These are phyloP conservation scores for Pseudolaguvia tuberculata DNA, from an alignment of 2,113 vertebrate genomes.

Conservation along the genomic window DNA sequence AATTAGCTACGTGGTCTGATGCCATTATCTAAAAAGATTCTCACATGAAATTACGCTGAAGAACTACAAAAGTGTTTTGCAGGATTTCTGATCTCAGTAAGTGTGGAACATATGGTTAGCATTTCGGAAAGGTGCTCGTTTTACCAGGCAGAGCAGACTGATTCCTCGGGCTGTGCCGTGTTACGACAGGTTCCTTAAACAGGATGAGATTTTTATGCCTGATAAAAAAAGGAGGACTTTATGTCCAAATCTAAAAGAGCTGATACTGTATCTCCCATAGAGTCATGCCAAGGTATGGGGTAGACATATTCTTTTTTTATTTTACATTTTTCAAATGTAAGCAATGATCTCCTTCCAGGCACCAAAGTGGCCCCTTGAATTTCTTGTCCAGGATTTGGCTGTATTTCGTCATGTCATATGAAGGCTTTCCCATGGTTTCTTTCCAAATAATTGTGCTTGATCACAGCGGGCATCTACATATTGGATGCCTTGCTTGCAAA, in stretches of 20 bases:
- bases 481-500: slow-evolving; percentile 15
- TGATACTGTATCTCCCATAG: slow-evolving; percentile 51
- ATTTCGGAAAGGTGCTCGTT: slow-evolving; percentile 58
- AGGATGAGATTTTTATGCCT: slow-evolving; percentile 51
- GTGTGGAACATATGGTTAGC: slow-evolving; percentile 63
- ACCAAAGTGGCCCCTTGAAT: slow-evolving; percentile 11
- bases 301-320: slow-evolving; percentile 39
- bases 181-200: slow-evolving; percentile 53
- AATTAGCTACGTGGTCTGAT: slow-evolving; percentile 13
- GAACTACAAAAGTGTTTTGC: slow-evolving; percentile 63
- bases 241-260: slow-evolving; percentile 42
- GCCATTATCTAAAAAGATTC: slow-evolving; percentile 29
- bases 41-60: slow-evolving; percentile 21
- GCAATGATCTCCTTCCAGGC: slow-evolving; percentile 44
- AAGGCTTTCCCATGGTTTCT: slow-evolving; percentile 11
- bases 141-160: slow-evolving; percentile 57
- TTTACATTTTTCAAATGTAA: slow-evolving; percentile 47
- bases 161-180: slow-evolving; percentile 39
- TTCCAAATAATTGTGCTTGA: slow-evolving; percentile 28
- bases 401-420: slow-evolving; percentile 7
- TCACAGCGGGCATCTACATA: slow-evolving; percentile 21
- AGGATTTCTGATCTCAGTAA: slow-evolving; percentile 64
- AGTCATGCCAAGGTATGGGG: slow-evolving; percentile 50
- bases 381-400: slow-evolving; percentile 9
- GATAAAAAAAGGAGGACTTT: slow-evolving; percentile 47